These are phyloP conservation scores for Oeneis ivallda DNA, from an alignment of 2,888 invertebrate genomes.

Conservation along the genomic window DNA sequence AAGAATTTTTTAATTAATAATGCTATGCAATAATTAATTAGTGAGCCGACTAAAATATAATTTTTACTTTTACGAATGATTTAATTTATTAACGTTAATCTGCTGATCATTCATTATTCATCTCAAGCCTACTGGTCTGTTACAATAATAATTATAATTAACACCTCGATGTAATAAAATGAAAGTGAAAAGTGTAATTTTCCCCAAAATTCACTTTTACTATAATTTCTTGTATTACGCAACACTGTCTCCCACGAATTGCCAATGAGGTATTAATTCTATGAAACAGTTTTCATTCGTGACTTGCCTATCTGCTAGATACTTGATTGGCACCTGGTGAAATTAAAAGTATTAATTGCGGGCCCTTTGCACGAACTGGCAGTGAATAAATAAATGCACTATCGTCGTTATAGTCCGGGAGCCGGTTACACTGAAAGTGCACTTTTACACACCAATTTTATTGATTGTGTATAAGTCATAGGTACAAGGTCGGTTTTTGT, in stretches of 20 bases:
- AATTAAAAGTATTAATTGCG: conserved; percentile 59
- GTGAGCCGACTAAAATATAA: too few relatives aligned
- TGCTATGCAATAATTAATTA: too few relatives aligned
- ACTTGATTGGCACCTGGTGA: conserved; percentile 53
- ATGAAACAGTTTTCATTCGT: conserved; percentile 42
- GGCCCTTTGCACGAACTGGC: conserved; percentile 18
- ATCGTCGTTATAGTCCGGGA: too few relatives aligned
- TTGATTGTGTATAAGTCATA: too few relatives aligned
- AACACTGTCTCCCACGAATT: conserved; percentile 51
- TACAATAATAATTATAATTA: not conserved
- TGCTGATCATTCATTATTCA: too few relatives aligned
- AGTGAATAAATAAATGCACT: conserved; percentile 10
- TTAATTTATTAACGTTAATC: too few relatives aligned
- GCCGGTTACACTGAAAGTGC: too few relatives aligned
- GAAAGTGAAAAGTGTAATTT: conserved; percentile 38
- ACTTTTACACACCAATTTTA: too few relatives aligned
- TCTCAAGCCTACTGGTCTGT: too few relatives aligned
- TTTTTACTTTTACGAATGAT: not conserved
- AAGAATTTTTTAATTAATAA: too few relatives aligned
- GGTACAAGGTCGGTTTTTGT: too few relatives aligned
- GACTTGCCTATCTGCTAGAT: conserved; percentile 44
- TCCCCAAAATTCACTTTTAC: conserved; percentile 50
- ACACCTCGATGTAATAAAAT: conserved; percentile 17
- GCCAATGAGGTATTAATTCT: conserved; percentile 55
- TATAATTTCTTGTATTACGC: conserved; percentile 52